phyloP scores from a whole-genome alignment of 2,888 invertebrate species.

The Tribolium freemani region DNA sequence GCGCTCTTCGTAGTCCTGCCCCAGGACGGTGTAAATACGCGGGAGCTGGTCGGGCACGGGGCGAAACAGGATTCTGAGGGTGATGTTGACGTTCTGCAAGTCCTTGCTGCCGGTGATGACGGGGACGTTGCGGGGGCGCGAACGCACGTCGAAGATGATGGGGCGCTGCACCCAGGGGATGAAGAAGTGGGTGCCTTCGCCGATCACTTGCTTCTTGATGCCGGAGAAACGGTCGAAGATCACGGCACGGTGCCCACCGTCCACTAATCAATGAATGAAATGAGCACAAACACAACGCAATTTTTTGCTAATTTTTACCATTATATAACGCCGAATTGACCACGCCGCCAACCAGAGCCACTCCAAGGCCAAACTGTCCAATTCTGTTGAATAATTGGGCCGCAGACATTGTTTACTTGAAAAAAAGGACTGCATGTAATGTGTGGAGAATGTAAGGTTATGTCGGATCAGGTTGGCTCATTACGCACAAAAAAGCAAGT shows the following conservation, averaged over 20 bases:
- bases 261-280: slow-evolving; percentile 77
- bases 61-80: slow-evolving; percentile 96
- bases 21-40: slow-evolving; percentile 95
- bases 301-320: slow-evolving; percentile 72
- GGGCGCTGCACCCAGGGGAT: slow-evolving; percentile 99
- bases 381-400: slow-evolving; percentile 89
- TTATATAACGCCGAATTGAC: slow-evolving; percentile 97
- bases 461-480: neutral
- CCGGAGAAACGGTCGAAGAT: slow-evolving; percentile 99
- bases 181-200: slow-evolving; percentile 99
- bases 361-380: slow-evolving; percentile 91
- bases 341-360: slow-evolving; percentile 94
- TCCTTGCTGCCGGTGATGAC: slow-evolving; percentile 99
- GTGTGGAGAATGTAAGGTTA: slow-evolving; percentile 21
- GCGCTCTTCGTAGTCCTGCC: slow-evolving; percentile 97
- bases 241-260: slow-evolving; percentile 98
- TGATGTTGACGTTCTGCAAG: slow-evolving; percentile 99
- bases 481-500: neutral
- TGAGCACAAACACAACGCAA: neutral
- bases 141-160: slow-evolving; percentile 97
- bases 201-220: slow-evolving; percentile 91
- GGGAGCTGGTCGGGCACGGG: slow-evolving; percentile 95
- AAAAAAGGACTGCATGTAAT: slow-evolving; percentile 10
- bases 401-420: slow-evolving; percentile 66
- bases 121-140: slow-evolving; percentile 96